phyloP scores from a whole-genome alignment of 1,140 invertebrate genomes.

The Bicyclus anynana region DNA sequence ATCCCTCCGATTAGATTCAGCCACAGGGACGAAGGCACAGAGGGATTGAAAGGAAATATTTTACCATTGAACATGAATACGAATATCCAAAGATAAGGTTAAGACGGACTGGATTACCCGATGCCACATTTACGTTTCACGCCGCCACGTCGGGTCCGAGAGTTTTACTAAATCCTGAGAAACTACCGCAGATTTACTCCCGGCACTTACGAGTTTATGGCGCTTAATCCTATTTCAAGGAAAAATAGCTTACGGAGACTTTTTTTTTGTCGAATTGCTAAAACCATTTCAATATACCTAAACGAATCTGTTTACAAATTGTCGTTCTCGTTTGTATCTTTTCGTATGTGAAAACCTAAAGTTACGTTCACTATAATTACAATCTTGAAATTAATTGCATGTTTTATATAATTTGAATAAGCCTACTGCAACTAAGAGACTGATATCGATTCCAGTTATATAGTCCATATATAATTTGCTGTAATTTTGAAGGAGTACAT shows the following conservation, averaged over 20 bases:
- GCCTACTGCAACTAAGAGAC: too few species aligned
- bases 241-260: neutral
- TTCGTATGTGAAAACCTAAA: too few species aligned
- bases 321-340: neutral
- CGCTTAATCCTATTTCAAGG: conserved; percentile 18
- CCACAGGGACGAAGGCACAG: conserved; percentile 53
- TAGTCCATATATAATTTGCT: too few species aligned
- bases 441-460: too few species aligned
- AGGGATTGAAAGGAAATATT: conserved; percentile 56
- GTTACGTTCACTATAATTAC: too few species aligned
- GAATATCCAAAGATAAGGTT: conserved; percentile 52
- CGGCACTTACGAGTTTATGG: conserved; percentile 24
- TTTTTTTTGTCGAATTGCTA: conserved; percentile 4
- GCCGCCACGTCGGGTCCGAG: conserved; percentile 19
- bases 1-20: conserved; percentile 71
- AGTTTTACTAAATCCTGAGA: conserved; percentile 26
- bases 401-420: too few species aligned
- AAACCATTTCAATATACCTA: neutral
- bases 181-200: conserved; percentile 25
- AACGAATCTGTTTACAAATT: neutral
- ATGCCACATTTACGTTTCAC: conserved; percentile 27
- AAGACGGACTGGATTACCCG: conserved; percentile 36
- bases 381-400: too few species aligned
- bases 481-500: too few species aligned
- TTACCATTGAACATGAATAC: conserved; percentile 61